Conservation (phyloP, 2,888 invertebrate genomes). For the Congeria kusceri region DNA sequence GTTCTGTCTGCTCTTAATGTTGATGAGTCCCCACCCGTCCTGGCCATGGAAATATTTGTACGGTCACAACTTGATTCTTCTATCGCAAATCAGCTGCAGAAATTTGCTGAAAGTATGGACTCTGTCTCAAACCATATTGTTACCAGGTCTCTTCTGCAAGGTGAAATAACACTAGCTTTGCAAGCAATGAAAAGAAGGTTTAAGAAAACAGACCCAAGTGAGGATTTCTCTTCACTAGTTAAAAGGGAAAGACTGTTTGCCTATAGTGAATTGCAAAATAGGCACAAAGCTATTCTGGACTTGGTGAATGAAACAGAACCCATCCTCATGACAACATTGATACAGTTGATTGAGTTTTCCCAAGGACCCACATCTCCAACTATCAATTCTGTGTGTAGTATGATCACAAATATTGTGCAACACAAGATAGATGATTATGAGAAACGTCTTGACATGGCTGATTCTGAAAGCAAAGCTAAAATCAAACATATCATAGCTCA, state of each 20-base stretch:
- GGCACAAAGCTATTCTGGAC: constrained; percentile 68
- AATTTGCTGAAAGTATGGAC: constrained; percentile 69
- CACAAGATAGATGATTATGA: constrained; percentile 57
- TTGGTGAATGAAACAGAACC: constrained; percentile 71
- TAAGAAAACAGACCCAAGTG: constrained; percentile 42
- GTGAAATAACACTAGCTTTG: constrained; percentile 83
- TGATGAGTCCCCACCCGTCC: constrained; percentile 66
- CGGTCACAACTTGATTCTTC: constrained; percentile 78
- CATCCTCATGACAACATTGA: constrained; percentile 62
- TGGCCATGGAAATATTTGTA: constrained; percentile 78
- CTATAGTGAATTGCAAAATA: constrained; percentile 68
- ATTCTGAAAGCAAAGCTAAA: constrained; percentile 47
- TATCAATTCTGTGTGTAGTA: constrained; percentile 58
- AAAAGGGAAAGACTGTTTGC: constrained; percentile 71
- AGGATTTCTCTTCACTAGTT: constrained; percentile 62
- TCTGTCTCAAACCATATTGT: constrained; percentile 75
- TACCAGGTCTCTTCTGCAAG: constrained; percentile 75
- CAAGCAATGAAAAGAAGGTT: constrained; percentile 88
- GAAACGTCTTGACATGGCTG: constrained; percentile 41
- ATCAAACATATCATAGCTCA: constrained; percentile 52
- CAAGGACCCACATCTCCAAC: constrained; percentile 61
- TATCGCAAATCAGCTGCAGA: constrained; percentile 70
- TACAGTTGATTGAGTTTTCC: constrained; percentile 60
- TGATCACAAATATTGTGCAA: constrained; percentile 54
- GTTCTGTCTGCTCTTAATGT: constrained; percentile 68